phyloP scores from a whole-genome alignment of 2,797 vertebrate species.

The Tragopan temminckii region DNA sequence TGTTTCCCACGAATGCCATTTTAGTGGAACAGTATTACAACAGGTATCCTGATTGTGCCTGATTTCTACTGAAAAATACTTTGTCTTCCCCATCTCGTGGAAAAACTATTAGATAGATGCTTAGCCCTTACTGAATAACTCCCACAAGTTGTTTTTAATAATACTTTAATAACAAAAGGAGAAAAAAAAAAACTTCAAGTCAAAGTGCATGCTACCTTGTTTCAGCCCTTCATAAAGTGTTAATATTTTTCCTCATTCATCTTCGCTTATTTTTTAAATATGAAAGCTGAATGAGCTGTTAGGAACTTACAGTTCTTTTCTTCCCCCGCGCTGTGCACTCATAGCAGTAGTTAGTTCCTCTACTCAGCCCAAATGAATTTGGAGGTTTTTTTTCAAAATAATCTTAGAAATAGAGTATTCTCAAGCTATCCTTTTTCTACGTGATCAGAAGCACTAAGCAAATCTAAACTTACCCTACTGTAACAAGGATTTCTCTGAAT shows the following conservation, averaged over 20 bases:
- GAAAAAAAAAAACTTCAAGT: slow-evolving; percentile 41
- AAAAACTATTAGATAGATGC: background rate
- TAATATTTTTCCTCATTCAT: slow-evolving; percentile 52
- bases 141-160: slow-evolving; percentile 46
- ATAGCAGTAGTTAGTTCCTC: background rate
- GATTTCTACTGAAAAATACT: background rate
- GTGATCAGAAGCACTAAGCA: slow-evolving; percentile 32
- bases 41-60: background rate
- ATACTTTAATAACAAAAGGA: slow-evolving; percentile 40
- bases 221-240: slow-evolving; percentile 62
- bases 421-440: slow-evolving; percentile 23
- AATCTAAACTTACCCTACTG: slow-evolving; percentile 30
- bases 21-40: background rate
- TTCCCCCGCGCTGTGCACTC: background rate
- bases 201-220: slow-evolving; percentile 67
- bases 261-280: slow-evolving; percentile 41
- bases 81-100: background rate
- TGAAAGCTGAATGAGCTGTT: slow-evolving; percentile 40
- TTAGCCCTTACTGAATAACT: slow-evolving; percentile 48
- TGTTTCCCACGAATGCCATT: background rate
- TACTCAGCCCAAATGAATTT: background rate
- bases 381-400: slow-evolving; percentile 31
- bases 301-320: slow-evolving; percentile 11
- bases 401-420: slow-evolving; percentile 1
- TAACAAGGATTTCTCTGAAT: slow-evolving; percentile 48